Percentiles rank a stretch among this genome's conserved stretches.
phyloP scores from a whole-genome alignment of 2,888 invertebrate species.

The Matsumyia berberina region DNA sequence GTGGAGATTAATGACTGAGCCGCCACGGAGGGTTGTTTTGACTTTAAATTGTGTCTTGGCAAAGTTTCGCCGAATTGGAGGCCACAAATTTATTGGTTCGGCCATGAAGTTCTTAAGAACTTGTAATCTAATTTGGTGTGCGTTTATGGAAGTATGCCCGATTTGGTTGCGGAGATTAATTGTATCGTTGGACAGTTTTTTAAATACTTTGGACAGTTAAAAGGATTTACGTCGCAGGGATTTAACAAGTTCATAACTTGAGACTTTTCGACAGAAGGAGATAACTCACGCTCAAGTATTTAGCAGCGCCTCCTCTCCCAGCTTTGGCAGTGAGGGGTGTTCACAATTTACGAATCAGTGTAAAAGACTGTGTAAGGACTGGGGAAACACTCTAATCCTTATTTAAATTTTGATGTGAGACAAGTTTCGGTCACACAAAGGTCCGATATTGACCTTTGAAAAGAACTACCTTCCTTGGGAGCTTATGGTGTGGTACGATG shows the following conservation, averaged over 20 bases:
- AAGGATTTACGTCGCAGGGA: conserved; percentile 47
- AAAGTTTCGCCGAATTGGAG: conserved; percentile 41
- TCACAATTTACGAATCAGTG: not conserved
- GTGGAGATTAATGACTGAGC: conserved; percentile 64
- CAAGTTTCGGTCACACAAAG: too few species aligned
- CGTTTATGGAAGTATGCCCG: conserved; percentile 58
- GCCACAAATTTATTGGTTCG: conserved; percentile 61
- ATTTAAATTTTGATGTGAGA: too few species aligned
- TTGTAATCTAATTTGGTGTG: conserved; percentile 70
- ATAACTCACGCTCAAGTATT: conserved; percentile 58
- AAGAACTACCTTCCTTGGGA: too few species aligned
- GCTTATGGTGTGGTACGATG: too few species aligned
- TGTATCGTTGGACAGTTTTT: conserved; percentile 47
- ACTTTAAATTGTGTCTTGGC: conserved; percentile 19
- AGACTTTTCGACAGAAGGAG: conserved; percentile 42
- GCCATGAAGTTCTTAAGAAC: conserved; percentile 56
- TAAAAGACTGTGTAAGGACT: too few species aligned
- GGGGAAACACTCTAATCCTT: too few species aligned
- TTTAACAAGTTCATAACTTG: conserved; percentile 36
- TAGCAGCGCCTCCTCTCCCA: not conserved
- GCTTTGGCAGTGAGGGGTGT: not conserved
- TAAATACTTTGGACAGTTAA: conserved; percentile 56
- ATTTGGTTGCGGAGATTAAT: conserved; percentile 59
- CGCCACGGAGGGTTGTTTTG: conserved; percentile 23
- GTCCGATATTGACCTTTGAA: too few species aligned